phyloP scores from a whole-genome alignment of 2,797 vertebrate genomes.

The Loriculus beryllinus region DNA sequence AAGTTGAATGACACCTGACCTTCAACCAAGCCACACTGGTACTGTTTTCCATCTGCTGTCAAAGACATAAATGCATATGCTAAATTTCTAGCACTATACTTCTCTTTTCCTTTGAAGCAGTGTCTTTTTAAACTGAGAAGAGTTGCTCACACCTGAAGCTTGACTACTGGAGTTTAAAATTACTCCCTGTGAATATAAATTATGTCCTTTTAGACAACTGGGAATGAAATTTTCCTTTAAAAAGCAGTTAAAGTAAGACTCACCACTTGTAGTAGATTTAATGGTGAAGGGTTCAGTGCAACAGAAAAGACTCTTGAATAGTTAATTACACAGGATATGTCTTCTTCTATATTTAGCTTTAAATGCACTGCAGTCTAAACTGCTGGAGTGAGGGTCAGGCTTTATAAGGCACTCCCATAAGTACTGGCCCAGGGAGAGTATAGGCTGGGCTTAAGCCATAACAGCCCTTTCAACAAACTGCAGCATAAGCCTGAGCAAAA shows the following conservation, averaged over 20 bases:
- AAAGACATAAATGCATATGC: background rate
- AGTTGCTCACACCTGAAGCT: background rate
- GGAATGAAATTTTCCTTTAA: background rate
- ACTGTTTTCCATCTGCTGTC: background rate
- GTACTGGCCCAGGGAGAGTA: background rate
- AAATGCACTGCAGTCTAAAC: constrained; percentile 50
- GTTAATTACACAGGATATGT: constrained; percentile 65
- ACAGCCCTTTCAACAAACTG: background rate
- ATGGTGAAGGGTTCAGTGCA: background rate
- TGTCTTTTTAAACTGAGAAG: background rate
- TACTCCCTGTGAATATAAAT: background rate
- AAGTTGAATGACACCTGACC: background rate
- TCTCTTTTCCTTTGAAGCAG: background rate
- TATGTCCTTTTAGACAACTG: background rate
- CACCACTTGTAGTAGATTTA: background rate
- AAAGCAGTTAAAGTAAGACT: background rate
- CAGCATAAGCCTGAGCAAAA: background rate
- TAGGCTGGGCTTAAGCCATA: background rate
- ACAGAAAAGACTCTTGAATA: constrained; percentile 20
- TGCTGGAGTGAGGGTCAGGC: constrained; percentile 55
- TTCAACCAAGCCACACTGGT: background rate
- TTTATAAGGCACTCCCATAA: constrained; percentile 63
- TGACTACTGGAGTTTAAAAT: background rate
- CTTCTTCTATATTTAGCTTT: constrained; percentile 75
- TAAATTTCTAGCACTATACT: background rate